Evolutionary conservation across 2,797 vertebrate genomes (phyloP), one percentile per base, ranked within the genome.

Genomic region (Phoebastria nigripes): DNA sequence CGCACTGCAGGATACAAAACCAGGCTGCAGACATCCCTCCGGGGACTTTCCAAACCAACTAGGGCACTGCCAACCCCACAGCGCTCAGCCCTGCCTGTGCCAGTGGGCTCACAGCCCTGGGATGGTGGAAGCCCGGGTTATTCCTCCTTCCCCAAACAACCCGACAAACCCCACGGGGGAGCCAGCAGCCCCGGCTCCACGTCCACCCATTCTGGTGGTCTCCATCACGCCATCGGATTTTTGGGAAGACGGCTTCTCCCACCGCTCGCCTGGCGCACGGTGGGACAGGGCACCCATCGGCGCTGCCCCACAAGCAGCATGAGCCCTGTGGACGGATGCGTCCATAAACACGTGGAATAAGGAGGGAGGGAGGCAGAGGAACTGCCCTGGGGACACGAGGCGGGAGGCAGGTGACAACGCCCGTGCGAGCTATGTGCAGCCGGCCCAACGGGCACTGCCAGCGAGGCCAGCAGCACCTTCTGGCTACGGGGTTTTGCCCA

Each of bases 261-360:
- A 44, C 25, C 12, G 0, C 19, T 56, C 4, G 0, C 22, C 15
- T 4, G 10, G 6, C 5, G 1, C 2, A 0, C 0, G 11, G 33
- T 12, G 39, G 67, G 46, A 54, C 18, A 25, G 24, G 51, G 11
- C 9, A 24, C 28, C 18, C 8, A 37, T 9, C 0, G 8, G 46
- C 46, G 37, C 54, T 8, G 4, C 41, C 28, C 35, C 3, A 0
- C 6, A 3, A n/a, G 25, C 3, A 4, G 66, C 81, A 47, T 2
- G n/a, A 67, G 37, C 22, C 13, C 22, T 3, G 2, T 8, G 26
- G 62, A 5, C 0, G 8, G 65, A 21, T 0, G 0, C 4, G 4
- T 52, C 81, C 5, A 1, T 29, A 51, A 72, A 44, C 15, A 6
- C 1, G 5, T 2, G 9, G 66, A 65, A 9, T 11, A 6, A 55